Evolutionary conservation across 2,797 vertebrate genomes (phyloP).

Genomic region (Pangasius djambal): DNA sequence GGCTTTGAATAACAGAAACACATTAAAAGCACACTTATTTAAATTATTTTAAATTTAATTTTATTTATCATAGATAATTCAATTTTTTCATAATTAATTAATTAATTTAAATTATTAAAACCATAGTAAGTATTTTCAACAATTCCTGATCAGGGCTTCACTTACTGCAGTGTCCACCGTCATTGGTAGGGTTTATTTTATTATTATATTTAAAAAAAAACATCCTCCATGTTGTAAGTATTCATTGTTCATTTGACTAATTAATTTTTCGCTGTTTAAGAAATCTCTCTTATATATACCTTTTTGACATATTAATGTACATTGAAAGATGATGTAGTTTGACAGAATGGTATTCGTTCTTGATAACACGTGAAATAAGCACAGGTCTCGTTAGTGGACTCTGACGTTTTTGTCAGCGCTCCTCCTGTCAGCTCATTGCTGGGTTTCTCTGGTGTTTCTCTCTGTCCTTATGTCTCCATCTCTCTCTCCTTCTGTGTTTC

Average conservation of each 20-base stretch:
- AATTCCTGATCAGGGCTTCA: not conserved
- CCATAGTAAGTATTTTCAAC: not conserved
- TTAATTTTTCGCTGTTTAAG: not conserved
- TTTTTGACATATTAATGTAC: not conserved
- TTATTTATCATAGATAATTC: not conserved
- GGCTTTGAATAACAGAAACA: not conserved
- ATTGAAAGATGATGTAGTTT: not conserved
- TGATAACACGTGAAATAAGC: not conserved
- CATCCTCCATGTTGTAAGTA: not conserved
- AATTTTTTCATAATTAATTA: not conserved
- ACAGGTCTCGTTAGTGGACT: not conserved
- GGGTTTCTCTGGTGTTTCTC: constrained; percentile 3
- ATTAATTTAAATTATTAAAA: not conserved
- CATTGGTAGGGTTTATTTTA: not conserved
- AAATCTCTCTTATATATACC: not conserved
- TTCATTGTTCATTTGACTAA: not conserved
- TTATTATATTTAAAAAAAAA: not conserved
- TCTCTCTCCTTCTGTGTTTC: constrained; percentile 77
- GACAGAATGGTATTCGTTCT: not conserved
- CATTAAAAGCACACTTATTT: not conserved
- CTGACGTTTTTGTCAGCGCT: not conserved
- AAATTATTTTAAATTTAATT: not conserved
- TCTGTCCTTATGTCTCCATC: constrained; percentile 59
- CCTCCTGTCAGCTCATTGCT: constrained; percentile 6
- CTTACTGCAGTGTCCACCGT: not conserved